A percentile compares a stretch with the other conserved stretches of the same genome.
phyloP scores from a whole-genome alignment of 2,113 vertebrate species.

The Nycticorax nycticorax region DNA sequence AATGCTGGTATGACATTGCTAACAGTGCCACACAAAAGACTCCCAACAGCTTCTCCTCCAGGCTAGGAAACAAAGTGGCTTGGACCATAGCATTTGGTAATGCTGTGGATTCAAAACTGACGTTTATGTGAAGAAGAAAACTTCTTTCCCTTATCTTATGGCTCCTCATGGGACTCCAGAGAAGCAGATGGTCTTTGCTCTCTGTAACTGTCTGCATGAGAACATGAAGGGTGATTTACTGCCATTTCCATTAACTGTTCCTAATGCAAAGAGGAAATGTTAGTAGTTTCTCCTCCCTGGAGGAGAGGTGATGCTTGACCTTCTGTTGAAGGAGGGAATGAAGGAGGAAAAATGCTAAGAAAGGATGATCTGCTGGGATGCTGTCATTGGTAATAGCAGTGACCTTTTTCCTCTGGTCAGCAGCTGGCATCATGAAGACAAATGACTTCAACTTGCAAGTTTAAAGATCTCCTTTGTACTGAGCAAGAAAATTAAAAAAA shows the following conservation, averaged over 20 bases:
- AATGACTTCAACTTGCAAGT: conserved; percentile 20
- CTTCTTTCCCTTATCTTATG: neutral
- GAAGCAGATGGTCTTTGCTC: neutral
- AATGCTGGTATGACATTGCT: neutral
- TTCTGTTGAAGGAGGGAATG: conserved; percentile 6
- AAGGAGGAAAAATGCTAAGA: conserved; percentile 14
- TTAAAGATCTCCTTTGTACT: neutral
- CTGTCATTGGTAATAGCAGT: conserved; percentile 4
- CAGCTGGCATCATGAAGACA: conserved; percentile 42
- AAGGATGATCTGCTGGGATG: conserved; percentile 5
- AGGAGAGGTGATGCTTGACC: conserved; percentile 17
- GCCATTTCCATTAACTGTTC: neutral
- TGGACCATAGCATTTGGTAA: neutral
- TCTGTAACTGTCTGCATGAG: neutral
- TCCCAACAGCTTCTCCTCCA: neutral
- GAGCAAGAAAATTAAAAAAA: neutral
- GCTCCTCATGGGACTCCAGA: neutral
- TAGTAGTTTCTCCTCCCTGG: conserved; percentile 11
- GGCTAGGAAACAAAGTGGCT: neutral
- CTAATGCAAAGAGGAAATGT: conserved; percentile 42
- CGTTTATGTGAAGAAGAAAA: neutral
- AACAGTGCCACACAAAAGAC: neutral
- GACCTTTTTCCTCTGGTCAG: conserved; percentile 58
- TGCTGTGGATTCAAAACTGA: neutral
- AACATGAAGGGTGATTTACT: neutral